Evolutionary conservation across 2,888 invertebrate species (phyloP).

Genomic region (Eristalis pertinax): DNA sequence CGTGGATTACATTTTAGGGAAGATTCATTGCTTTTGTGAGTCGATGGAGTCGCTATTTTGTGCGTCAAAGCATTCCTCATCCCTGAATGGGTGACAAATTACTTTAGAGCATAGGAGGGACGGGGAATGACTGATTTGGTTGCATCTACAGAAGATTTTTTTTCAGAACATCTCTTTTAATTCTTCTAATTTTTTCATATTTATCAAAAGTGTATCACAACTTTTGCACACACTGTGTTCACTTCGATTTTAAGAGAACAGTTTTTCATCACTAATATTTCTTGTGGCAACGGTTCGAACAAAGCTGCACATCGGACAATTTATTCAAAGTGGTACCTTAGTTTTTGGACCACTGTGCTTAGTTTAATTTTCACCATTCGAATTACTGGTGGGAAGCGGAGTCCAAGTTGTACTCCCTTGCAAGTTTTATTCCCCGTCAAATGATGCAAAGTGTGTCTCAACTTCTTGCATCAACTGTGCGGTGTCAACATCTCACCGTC

Average conservation of each 20-base stretch:
- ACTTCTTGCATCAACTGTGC: background rate
- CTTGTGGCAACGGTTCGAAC: background rate
- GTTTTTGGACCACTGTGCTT: background rate
- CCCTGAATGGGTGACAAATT: too few relatives aligned
- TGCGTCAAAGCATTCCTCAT: background rate
- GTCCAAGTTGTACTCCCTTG: too few relatives aligned
- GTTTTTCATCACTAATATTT: background rate
- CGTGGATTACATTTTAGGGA: background rate
- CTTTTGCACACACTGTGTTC: background rate
- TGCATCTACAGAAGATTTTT: too few relatives aligned
- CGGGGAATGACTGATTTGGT: too few relatives aligned
- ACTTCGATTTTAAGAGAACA: background rate
- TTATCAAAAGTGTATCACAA: background rate
- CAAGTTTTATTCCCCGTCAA: background rate
- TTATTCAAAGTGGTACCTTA: background rate
- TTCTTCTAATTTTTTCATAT: too few relatives aligned
- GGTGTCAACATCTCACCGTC: background rate
- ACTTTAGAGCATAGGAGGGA: too few relatives aligned
- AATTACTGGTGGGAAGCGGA: too few relatives aligned
- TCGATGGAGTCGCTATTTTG: background rate
- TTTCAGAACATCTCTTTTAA: too few relatives aligned
- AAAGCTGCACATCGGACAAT: background rate
- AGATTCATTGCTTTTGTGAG: background rate
- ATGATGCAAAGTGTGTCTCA: background rate
- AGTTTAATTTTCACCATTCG: background rate